Conservation (phyloP, 2,113 vertebrate species). For the Nansenia antarctica region DNA sequence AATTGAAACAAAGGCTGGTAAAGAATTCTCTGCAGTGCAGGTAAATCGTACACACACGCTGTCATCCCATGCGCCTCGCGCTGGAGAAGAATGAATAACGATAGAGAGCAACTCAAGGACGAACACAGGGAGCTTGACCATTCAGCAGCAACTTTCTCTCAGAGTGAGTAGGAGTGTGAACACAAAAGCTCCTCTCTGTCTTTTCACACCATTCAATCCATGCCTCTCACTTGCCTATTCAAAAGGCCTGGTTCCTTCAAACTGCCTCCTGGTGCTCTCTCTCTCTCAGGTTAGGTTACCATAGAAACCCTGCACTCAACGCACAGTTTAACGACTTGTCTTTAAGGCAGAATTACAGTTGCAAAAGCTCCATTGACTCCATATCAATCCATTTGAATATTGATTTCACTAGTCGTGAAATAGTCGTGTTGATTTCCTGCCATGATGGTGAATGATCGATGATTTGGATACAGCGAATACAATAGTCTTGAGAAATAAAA, state of each 20-base stretch:
- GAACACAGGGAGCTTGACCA: neutral
- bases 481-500: no score
- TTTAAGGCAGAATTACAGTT: neutral
- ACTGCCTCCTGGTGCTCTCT: neutral
- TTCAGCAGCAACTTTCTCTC: constrained; percentile 1
- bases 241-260: neutral
- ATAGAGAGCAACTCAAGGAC: neutral
- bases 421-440: no score
- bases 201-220: constrained; percentile 1
- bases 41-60: neutral
- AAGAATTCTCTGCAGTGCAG: neutral
- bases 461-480: no score
- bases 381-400: neutral
- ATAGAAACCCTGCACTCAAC: neutral
- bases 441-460: no score
- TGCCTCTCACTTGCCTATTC: constrained; percentile 1
- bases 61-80: neutral
- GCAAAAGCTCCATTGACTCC: neutral
- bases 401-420: neutral
- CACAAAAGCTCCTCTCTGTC: neutral
- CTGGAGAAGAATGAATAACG: neutral
- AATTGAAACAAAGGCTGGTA: neutral
- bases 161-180: neutral
- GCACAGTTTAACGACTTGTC: neutral
- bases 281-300: constrained; percentile 2